Evolutionary conservation across 2,797 vertebrate genomes (phyloP).

Genomic region (Lithobates sylvaticus): DNA sequence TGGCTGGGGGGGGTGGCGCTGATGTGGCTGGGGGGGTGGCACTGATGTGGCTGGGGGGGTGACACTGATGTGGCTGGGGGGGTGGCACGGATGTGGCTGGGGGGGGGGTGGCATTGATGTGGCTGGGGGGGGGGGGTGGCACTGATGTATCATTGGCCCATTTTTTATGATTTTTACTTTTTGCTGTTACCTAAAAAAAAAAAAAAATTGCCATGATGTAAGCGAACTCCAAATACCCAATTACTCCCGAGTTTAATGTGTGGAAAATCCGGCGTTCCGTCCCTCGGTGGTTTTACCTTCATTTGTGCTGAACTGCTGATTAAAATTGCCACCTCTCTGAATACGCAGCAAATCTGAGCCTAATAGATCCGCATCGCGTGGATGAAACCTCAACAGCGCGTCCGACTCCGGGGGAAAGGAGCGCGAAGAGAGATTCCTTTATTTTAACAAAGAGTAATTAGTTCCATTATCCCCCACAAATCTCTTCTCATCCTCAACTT

Average conservation of each 20-base stretch:
- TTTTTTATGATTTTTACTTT: no score
- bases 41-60: no score
- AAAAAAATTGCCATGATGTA: no score
- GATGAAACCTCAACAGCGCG: constrained; percentile 1
- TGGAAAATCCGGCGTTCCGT: neutral
- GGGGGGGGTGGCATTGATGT: no score
- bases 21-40: no score
- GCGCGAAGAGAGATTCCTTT: neutral
- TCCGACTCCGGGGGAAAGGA: constrained; percentile 8
- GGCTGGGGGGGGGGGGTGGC: no score
- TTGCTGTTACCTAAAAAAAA: no score
- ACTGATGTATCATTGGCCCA: no score
- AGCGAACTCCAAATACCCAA: no score
- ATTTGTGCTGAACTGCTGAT: constrained; percentile 9
- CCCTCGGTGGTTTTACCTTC: neutral
- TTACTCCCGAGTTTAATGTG: neutral
- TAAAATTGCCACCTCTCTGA: constrained; percentile 22
- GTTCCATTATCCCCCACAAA: constrained; percentile 12
- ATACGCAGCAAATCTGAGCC: neutral
- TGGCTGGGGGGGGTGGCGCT: no score
- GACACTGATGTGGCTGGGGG: no score
- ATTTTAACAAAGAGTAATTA: constrained; percentile 27
- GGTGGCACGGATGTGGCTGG: no score
- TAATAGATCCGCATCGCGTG: constrained; percentile 20
- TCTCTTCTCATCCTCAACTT: constrained; percentile 5